phyloP scores from a whole-genome alignment of 2,888 invertebrate species.

The Marronus borbonicus region DNA sequence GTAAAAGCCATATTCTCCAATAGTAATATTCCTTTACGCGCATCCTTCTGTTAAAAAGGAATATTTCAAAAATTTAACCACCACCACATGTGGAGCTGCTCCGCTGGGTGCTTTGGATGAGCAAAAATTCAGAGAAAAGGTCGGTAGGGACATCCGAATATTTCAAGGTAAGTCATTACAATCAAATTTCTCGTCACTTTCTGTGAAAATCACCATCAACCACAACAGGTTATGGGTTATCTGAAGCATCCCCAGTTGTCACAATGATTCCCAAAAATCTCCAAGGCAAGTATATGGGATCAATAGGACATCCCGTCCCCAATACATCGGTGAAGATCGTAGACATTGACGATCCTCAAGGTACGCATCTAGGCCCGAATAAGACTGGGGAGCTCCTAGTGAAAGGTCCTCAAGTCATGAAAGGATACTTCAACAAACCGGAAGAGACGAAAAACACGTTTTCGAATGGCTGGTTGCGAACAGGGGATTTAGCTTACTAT shows the following conservation, averaged over 20 bases:
- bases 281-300: slow-evolving; percentile 58
- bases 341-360: slow-evolving; percentile 66
- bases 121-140: slow-evolving; percentile 72
- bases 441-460: slow-evolving; percentile 81
- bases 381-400: slow-evolving; percentile 83
- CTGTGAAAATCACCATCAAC: no score
- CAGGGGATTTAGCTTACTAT: slow-evolving; percentile 75
- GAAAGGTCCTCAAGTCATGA: slow-evolving; percentile 87
- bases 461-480: slow-evolving; percentile 82
- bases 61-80: slow-evolving; percentile 41
- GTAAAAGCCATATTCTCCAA: neutral
- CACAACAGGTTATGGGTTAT: slow-evolving; percentile 75
- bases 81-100: slow-evolving; percentile 79
- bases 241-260: slow-evolving; percentile 74
- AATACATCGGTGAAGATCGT: slow-evolving; percentile 79
- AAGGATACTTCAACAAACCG: slow-evolving; percentile 83
- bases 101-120: slow-evolving; percentile 76
- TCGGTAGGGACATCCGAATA: slow-evolving; percentile 60
- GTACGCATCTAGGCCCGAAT: slow-evolving; percentile 62
- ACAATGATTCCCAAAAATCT: slow-evolving; percentile 50
- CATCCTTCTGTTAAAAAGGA: slow-evolving; percentile 45
- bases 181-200: neutral
- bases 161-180: slow-evolving; percentile 59
- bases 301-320: slow-evolving; percentile 75
- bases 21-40: slow-evolving; percentile 45